Evolutionary conservation across 2,888 invertebrate species (phyloP), one percentile per base, ranked within the genome.

Genomic region (Drosophila pegasa): DNA sequence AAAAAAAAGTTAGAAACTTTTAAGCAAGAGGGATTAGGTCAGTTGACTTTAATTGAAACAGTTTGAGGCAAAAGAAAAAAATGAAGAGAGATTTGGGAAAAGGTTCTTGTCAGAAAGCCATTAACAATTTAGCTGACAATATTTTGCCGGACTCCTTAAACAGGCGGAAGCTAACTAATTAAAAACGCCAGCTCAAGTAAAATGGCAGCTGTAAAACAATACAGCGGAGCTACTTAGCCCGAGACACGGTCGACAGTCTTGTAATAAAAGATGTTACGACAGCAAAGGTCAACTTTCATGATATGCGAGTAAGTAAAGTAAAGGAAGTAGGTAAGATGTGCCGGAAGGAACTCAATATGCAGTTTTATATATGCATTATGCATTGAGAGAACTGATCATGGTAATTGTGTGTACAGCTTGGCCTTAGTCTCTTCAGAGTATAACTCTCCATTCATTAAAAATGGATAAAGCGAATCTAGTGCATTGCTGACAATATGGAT

Each of bases 191-290:
- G 38, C 31, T 43, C 61, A 72, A 47, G 38, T 63, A 1, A 70
- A 60, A 54, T 68, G 77, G 59, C 73, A 73, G 75, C 71, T 62
- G 60, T 71, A 60, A 78, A 57, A 71, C 61, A 51, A 73, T 60
- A 73, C 45, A 29, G 22, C 29, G 10, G 10, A 31, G 61, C 18
- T n/a, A 14, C 35, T 37, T 22, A 6, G 3, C 22, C 4, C 22
- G 3, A 8, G 16, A 54, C 2, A 38, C 45, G 22, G 2, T 31
- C 18, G 22, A 41, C n/a, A 38, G n/a, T 22, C 48, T 43, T 51
- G 45, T 50, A 43, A 50, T 45, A 18, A 54, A 41, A 57, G 12
- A 57, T 37, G 9, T 18, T 57, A n/a, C 45, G 20, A 38, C 37
- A 25, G 14, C 29, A 9, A 22, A 22, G 29, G 12, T 18, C n/a